Evolutionary conservation across 2,888 invertebrate species (phyloP).

Genomic region (Epistrophe grossulariae): DNA sequence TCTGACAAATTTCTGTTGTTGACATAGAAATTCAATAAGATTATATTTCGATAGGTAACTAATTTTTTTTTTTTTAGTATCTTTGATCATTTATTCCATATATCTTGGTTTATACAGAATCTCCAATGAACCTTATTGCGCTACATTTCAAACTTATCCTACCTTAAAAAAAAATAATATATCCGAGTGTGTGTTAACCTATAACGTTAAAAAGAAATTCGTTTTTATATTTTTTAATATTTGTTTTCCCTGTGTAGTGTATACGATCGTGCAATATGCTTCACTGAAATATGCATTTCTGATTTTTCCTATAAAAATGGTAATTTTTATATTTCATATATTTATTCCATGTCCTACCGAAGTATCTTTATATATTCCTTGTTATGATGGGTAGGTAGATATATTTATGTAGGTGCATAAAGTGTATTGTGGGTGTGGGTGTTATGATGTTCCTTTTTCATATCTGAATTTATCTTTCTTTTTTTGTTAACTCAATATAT

Average conservation of each 20-base stretch:
- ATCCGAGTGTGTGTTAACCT: no score
- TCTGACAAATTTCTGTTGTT: no score
- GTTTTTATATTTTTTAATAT: neutral
- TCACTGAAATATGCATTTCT: conserved; percentile 65
- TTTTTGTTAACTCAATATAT: neutral
- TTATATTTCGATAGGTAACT: no score
- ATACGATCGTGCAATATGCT: conserved; percentile 59
- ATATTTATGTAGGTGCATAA: no score
- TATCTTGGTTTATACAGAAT: neutral
- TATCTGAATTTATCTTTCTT: conserved; percentile 13
- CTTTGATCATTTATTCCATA: conserved; percentile 20
- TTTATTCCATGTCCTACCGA: conserved; percentile 42
- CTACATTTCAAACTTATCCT: neutral
- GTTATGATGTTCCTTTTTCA: conserved; percentile 3
- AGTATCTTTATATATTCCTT: conserved; percentile 1
- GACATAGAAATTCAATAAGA: no score
- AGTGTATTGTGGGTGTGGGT: neutral
- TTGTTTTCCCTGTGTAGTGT: neutral
- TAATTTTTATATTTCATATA: conserved; percentile 63
- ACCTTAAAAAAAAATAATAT: neutral
- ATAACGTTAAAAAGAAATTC: neutral
- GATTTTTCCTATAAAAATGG: conserved; percentile 74
- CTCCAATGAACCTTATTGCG: conserved; percentile 2
- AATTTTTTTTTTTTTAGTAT: neutral
- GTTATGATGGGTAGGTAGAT: no score